These are phyloP conservation scores for Nudaria mundana DNA, from an alignment of 2,888 invertebrate genomes.

Conservation along the genomic window DNA sequence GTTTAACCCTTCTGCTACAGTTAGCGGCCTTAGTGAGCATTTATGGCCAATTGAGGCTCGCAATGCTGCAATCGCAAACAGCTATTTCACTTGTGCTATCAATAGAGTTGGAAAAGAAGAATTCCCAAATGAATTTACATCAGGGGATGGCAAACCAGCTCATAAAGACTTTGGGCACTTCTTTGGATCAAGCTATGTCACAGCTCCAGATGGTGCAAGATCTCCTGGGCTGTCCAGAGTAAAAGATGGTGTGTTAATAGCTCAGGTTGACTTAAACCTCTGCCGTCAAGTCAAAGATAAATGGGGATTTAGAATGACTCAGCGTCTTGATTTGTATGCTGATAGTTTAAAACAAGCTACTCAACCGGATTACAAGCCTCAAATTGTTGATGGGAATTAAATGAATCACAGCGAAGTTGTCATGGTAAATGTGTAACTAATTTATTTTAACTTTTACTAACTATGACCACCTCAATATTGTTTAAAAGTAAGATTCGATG, in stretches of 20 bases:
- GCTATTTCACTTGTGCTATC: conserved; percentile 95
- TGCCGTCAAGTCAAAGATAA: conserved; percentile 96
- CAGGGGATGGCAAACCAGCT: conserved; percentile 86
- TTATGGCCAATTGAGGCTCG: conserved; percentile 98
- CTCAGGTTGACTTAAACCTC: conserved; percentile 95
- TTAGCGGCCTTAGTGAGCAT: conserved; percentile 90
- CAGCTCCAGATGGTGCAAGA: conserved; percentile 96
- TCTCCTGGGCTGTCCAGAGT: conserved; percentile 92
- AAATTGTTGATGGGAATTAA: conserved; percentile 41
- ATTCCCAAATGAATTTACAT: conserved; percentile 83
- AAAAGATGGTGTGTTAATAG: conserved; percentile 92
- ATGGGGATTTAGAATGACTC: conserved; percentile 99
- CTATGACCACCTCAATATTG: no score
- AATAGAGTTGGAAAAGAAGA: conserved; percentile 97
- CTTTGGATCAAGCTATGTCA: conserved; percentile 97
- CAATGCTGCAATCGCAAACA: conserved; percentile 98
- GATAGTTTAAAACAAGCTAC: conserved; percentile 81
- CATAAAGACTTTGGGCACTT: conserved; percentile 97
- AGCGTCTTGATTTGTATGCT: conserved; percentile 94
- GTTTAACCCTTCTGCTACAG: conserved; percentile 99
- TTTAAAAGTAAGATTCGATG: no score
- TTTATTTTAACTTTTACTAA: not conserved
- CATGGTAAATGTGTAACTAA: not conserved
- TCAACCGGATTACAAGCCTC: conserved; percentile 55
- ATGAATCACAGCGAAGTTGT: not conserved